Base-by-base conservation (phyloP, 2,888 invertebrate species). In the Euplexia lucipara region DNA sequence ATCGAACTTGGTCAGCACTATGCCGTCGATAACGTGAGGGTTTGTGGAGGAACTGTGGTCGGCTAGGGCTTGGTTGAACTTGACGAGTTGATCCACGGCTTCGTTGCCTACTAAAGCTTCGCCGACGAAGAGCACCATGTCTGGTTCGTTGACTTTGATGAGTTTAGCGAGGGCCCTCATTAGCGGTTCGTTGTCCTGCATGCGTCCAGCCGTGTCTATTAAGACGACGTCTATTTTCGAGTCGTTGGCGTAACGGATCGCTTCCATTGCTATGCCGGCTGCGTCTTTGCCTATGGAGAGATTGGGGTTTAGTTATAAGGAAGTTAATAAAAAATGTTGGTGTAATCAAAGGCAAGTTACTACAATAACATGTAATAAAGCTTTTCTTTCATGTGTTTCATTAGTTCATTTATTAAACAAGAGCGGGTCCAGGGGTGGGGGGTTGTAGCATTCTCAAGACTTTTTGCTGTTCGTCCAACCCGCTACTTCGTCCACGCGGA, bases 71-170 rank as follows among this genome's bases (percentile, higher is more conserved):
- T 99, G 98, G 95, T 99, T 99, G 95, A 99, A 99, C 95, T 99
- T 99, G 0, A 98, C 98, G 48, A 99, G 96, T 91, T 99, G 99
- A 95, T 99, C 99, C 22, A 99, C 99, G 16, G 99, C 99, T 89
- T 99, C 99, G 91, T 99, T 99, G 32, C 99, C 99, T 0, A 99
- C 99, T n/a, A 99, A 95, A 0, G 99, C 99, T 91, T 99, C 99
- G 0, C 99, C 99, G 10, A 99, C 99, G 92, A 99, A 99, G n/a
- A 99, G 95, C 2, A 99, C 99, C 88, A 99, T 96, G 94, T 99
- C 99, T 0, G 99, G 99, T 86, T 98, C 97, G 92, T 99, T 99
- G 45, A 99, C 98, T 79, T 90, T 98, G 86, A 99, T 99, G 76
- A 99, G 96, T 96, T 99, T 99, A 6, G 99, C 98, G 54, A 99